These are phyloP conservation scores for Takifugu flavidus DNA, from an alignment of 2,113 vertebrate species.

Conservation along the genomic window DNA sequence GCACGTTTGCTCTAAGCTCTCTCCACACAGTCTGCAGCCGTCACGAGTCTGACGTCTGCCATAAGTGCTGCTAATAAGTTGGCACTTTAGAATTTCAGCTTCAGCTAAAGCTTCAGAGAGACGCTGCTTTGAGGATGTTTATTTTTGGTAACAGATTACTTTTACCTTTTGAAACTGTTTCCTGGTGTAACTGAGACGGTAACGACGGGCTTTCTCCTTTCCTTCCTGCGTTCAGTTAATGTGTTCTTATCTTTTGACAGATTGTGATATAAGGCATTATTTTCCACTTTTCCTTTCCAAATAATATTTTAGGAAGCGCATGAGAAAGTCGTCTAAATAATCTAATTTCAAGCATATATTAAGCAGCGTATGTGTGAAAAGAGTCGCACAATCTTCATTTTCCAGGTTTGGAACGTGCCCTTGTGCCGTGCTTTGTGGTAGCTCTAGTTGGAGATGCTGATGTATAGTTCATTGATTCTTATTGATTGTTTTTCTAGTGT, in stretches of 20 bases:
- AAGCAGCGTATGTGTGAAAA: too few species aligned
- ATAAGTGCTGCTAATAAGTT: constrained; percentile 16
- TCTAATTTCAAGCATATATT: background rate
- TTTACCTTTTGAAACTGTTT: background rate
- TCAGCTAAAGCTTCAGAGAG: constrained; percentile 2
- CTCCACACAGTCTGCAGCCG: constrained; percentile 14
- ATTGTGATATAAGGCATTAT: background rate
- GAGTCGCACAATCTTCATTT: too few species aligned
- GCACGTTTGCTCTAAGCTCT: constrained; percentile 19
- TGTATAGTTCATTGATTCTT: constrained; percentile 34
- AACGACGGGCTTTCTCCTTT: background rate
- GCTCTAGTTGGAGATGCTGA: constrained; percentile 24
- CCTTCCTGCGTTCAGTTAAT: background rate
- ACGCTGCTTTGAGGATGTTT: constrained; percentile 45
- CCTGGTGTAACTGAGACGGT: constrained; percentile 1
- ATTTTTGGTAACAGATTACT: constrained; percentile 47
- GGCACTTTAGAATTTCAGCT: constrained; percentile 6
- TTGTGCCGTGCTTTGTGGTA: too few species aligned
- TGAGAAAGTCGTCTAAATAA: background rate
- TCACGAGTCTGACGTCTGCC: constrained; percentile 11
- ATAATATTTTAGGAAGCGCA: background rate
- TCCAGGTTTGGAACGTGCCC: too few species aligned
- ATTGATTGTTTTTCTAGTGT: constrained; percentile 35
- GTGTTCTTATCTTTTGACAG: background rate
- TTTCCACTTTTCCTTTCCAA: background rate